Evolutionary conservation across 2,888 invertebrate species (phyloP).

Genomic region (Girardia tigrina): DNA sequence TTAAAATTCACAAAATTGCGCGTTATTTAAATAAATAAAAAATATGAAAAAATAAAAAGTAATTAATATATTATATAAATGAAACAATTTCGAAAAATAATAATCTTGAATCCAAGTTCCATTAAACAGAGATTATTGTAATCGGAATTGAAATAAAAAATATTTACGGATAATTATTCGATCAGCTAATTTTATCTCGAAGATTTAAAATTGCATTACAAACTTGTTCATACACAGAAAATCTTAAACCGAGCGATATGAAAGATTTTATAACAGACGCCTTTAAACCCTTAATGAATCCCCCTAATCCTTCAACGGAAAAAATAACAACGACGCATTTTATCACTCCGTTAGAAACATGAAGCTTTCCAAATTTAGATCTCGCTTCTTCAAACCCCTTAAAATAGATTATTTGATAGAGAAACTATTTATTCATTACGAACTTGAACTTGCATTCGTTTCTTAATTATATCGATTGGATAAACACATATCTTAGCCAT

Average conservation of each 20-base stretch:
- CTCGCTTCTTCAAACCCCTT: background rate
- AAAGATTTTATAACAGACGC: background rate
- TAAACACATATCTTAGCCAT: constrained; percentile 45
- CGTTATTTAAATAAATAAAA: no score
- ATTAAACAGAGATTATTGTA: no score
- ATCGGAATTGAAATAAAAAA: constrained; percentile 18
- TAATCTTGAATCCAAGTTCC: no score
- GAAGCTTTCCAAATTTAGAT: constrained; percentile 23
- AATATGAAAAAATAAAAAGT: no score
- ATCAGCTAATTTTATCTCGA: constrained; percentile 8
- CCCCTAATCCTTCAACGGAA: constrained; percentile 5
- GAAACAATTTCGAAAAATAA: no score
- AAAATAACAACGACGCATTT: background rate
- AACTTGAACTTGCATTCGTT: constrained; percentile 45
- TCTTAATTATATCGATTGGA: constrained; percentile 49
- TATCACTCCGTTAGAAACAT: background rate
- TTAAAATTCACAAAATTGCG: no score
- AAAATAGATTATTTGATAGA: background rate
- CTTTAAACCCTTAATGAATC: background rate
- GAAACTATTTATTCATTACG: background rate
- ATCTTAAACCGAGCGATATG: background rate
- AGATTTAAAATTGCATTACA: background rate
- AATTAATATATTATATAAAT: no score
- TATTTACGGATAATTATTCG: no score
- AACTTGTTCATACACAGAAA: constrained; percentile 6